Conservation (phyloP, 1,140 invertebrate species). For the Drosophila takahashii region DNA sequence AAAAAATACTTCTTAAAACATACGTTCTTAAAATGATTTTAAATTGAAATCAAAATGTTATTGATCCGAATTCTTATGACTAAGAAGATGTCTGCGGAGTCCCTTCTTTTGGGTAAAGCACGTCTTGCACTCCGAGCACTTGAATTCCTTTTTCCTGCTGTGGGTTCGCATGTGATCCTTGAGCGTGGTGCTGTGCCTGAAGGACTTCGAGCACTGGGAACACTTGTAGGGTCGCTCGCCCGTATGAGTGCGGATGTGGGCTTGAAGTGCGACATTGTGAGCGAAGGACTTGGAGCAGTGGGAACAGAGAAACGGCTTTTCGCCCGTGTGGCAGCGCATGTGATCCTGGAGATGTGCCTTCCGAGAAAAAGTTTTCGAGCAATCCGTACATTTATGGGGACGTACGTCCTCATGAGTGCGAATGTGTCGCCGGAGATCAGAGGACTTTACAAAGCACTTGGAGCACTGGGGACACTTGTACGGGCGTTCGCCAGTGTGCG, state of each 20-base stretch:
- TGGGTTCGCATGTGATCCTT: background rate
- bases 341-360: conserved; percentile 6
- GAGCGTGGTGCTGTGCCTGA: background rate
- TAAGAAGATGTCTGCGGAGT: background rate
- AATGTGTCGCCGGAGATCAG: conserved; percentile 4
- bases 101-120: conserved; percentile 3
- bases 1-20: too few species aligned
- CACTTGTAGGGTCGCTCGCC: conserved; percentile 17
- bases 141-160: background rate
- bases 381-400: conserved; percentile 12
- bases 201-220: conserved; percentile 1
- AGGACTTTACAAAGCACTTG: conserved; percentile 1
- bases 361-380: conserved; percentile 12
- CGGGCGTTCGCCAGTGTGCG: conserved; percentile 29
- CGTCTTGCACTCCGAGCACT: background rate
- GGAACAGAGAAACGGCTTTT: too few species aligned
- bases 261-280: too few species aligned
- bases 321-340: background rate
- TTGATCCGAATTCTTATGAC: background rate
- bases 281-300: too few species aligned
- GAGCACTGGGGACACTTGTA: conserved; percentile 16
- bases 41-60: background rate
- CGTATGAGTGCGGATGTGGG: background rate
- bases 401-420: conserved; percentile 8
- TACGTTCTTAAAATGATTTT: too few species aligned